Evolutionary conservation across 1,140 invertebrate species (phyloP).

Genomic region (Ladona fulva): DNA sequence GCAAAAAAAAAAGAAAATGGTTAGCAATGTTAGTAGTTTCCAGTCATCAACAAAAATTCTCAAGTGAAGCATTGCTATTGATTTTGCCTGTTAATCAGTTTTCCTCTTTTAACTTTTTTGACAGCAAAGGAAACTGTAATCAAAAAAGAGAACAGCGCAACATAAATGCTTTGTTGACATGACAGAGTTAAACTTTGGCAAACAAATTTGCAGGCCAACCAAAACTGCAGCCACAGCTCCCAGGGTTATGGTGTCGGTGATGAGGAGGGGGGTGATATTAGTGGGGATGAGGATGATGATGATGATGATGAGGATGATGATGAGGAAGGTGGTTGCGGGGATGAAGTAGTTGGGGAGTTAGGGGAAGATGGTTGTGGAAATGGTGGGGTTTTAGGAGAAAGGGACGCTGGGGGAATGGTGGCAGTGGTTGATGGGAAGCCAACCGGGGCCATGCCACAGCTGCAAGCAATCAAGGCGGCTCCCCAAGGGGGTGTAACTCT

Average conservation of each 20-base stretch:
- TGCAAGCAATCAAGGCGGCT: constrained; percentile 36
- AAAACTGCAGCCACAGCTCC: constrained; percentile 23
- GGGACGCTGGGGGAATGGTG: constrained; percentile 34
- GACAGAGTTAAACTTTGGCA: neutral
- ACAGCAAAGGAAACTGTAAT: neutral
- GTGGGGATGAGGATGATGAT: constrained; percentile 27
- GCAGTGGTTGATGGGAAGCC: constrained; percentile 31
- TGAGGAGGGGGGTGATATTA: constrained; percentile 24
- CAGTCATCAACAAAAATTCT: neutral
- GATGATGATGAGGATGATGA: constrained; percentile 28
- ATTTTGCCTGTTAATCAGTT: constrained; percentile 11
- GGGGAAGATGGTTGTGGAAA: constrained; percentile 25
- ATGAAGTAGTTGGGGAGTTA: constrained; percentile 25
- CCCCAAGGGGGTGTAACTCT: constrained; percentile 17
- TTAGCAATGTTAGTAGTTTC: neutral
- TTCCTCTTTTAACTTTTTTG: constrained; percentile 13
- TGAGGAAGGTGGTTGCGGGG: constrained; percentile 19
- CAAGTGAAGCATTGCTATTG: neutral
- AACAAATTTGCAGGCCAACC: constrained; percentile 23
- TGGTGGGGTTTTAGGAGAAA: constrained; percentile 29
- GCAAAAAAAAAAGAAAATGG: neutral
- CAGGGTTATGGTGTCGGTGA: constrained; percentile 20
- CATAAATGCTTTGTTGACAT: neutral
- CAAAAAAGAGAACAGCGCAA: neutral
- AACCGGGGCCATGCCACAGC: constrained; percentile 33